phyloP scores from a whole-genome alignment of 37 sponge, comb jelly and placozoan genomes.

The Petrosia ficiformis region DNA sequence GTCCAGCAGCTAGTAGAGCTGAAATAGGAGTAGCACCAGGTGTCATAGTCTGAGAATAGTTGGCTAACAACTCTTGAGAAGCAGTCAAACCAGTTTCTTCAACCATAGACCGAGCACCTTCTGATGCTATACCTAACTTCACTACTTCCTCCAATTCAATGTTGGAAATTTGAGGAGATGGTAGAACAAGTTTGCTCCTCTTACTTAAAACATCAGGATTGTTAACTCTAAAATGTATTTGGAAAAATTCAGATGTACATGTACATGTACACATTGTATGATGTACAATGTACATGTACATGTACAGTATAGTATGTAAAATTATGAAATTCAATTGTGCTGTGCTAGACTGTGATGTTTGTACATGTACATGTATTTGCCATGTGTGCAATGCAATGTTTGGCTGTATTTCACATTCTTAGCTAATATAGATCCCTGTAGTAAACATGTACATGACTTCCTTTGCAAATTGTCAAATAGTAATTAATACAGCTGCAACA shows the following conservation, averaged over 20 bases:
- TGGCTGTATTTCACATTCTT: too few relatives aligned
- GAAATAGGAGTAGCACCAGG: too few relatives aligned
- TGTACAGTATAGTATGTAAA: too few relatives aligned
- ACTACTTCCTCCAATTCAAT: constrained; percentile 88
- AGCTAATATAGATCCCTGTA: too few relatives aligned
- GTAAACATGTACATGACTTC: too few relatives aligned
- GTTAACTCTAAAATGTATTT: constrained; percentile 12
- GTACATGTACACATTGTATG: neutral
- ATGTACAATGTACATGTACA: too few relatives aligned
- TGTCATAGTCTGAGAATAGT: too few relatives aligned
- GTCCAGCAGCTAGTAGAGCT: too few relatives aligned
- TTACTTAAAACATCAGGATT: constrained; percentile 51
- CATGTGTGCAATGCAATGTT: too few relatives aligned
- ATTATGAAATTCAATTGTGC: neutral
- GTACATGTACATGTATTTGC: too few relatives aligned
- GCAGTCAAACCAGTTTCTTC: constrained; percentile 49
- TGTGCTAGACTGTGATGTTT: neutral
- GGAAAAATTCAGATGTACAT: neutral
- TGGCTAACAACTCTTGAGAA: constrained; percentile 79
- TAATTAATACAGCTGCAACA: too few relatives aligned
- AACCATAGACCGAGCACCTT: constrained; percentile 35
- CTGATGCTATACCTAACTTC: constrained; percentile 84
- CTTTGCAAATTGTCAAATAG: too few relatives aligned
- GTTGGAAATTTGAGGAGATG: constrained; percentile 96
- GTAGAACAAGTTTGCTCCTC: constrained; percentile 93